A percentile compares a stretch with the other conserved stretches of the same genome.
phyloP scores from a whole-genome alignment of 1,140 invertebrate species.

The Eumaeus atala region DNA sequence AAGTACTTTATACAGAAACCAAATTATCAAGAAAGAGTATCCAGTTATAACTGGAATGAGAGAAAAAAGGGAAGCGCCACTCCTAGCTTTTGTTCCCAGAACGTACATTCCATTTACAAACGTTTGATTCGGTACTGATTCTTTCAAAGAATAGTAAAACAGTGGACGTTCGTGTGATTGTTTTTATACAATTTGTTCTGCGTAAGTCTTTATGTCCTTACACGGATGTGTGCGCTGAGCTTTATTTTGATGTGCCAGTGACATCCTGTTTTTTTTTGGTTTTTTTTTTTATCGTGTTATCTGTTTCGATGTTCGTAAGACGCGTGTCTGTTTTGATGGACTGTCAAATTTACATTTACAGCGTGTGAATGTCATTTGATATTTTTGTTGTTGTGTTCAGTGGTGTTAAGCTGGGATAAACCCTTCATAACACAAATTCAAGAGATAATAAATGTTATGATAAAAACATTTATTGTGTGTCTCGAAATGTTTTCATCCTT shows the following conservation, averaged over 20 bases:
- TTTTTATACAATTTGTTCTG: conserved; percentile 68
- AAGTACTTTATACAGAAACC: not conserved
- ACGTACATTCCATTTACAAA: conserved; percentile 58
- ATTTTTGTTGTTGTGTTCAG: conserved; percentile 9
- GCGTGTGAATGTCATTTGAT: conserved; percentile 45
- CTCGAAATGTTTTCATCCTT: too few relatives aligned
- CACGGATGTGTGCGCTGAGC: conserved; percentile 33
- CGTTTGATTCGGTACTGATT: conserved; percentile 66
- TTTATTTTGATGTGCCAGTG: conserved; percentile 65
- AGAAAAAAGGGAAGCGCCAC: conserved; percentile 16
- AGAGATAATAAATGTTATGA: not conserved
- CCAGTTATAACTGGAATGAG: conserved; percentile 2
- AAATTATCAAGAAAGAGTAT: not conserved
- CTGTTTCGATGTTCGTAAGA: conserved; percentile 38
- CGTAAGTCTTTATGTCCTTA: conserved; percentile 33
- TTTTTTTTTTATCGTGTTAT: conserved; percentile 50
- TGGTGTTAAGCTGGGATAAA: conserved; percentile 1
- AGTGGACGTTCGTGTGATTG: conserved; percentile 49
- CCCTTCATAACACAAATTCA: not conserved
- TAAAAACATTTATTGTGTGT: too few relatives aligned
- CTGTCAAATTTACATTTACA: conserved; percentile 67
- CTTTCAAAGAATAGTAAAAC: conserved; percentile 66
- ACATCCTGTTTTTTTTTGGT: conserved; percentile 50
- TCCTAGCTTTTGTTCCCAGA: conserved; percentile 33
- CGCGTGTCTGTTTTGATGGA: conserved; percentile 66